Conservation (phyloP, 2,888 invertebrate genomes). For the Mythimna pallens region DNA sequence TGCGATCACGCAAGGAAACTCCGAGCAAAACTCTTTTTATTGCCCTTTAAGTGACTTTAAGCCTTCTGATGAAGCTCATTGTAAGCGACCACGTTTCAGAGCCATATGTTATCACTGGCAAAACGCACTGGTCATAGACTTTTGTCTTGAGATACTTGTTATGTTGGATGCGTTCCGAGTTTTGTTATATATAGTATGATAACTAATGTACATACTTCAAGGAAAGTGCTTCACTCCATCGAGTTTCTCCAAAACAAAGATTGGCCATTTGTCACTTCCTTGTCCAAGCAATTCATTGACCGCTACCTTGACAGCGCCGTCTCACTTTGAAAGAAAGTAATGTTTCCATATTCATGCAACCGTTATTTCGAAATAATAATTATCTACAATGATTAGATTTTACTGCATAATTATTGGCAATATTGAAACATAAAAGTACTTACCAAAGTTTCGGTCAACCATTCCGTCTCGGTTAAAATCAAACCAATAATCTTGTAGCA, state of each 20-base stretch:
- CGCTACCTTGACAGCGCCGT: neutral
- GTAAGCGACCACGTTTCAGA: too few relatives aligned
- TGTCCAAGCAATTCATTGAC: neutral
- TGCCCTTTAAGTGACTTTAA: too few relatives aligned
- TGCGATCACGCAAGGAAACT: too few relatives aligned
- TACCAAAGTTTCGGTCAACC: constrained; percentile 7
- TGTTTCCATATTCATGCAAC: neutral
- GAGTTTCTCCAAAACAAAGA: neutral
- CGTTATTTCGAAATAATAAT: neutral
- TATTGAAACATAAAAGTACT: neutral
- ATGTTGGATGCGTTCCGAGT: too few relatives aligned
- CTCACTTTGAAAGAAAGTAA: neutral
- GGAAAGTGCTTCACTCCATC: neutral
- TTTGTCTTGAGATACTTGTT: too few relatives aligned
- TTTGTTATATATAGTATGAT: neutral
- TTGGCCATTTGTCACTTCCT: neutral
- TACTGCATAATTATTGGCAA: constrained; percentile 20
- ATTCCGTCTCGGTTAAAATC: constrained; percentile 13
- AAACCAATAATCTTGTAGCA: constrained; percentile 37
- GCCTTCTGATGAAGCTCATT: too few relatives aligned
- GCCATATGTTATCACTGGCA: too few relatives aligned
- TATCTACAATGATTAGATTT: neutral
- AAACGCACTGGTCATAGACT: too few relatives aligned
- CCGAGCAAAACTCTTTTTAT: too few relatives aligned
- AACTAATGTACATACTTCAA: neutral